A percentile compares a stretch with the other conserved stretches of the same genome.
Conservation (phyloP, 2,888 invertebrate species). For the Ethmia dodecea region DNA sequence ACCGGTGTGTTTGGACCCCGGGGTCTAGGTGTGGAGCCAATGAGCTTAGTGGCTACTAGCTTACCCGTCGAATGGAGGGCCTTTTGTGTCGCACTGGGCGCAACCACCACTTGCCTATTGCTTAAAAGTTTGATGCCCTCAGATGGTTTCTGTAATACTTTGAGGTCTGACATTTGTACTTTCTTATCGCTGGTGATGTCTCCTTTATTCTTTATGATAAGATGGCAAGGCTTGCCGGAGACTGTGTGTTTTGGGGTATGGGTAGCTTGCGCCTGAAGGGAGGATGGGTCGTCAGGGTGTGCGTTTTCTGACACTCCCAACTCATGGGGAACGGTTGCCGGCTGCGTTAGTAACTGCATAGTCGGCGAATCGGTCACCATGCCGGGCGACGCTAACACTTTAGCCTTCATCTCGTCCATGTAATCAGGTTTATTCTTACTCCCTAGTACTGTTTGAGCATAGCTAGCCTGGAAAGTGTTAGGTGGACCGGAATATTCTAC, state of each 20-base stretch:
- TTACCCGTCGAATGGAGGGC: constrained; percentile 50
- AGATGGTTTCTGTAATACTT: constrained; percentile 58
- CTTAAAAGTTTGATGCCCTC: constrained; percentile 62
- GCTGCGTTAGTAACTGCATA: constrained; percentile 59
- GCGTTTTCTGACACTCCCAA: constrained; percentile 42
- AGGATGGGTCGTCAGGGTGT: constrained; percentile 47
- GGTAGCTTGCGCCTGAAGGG: constrained; percentile 47
- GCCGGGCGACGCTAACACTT: constrained; percentile 46
- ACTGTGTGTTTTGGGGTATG: constrained; percentile 39
- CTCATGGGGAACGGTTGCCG: constrained; percentile 54
- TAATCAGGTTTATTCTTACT: constrained; percentile 53
- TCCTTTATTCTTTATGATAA: constrained; percentile 58
- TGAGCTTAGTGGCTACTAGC: constrained; percentile 64
- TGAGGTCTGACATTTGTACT: constrained; percentile 59
- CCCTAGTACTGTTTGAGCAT: constrained; percentile 61
- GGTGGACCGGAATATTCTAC: constrained; percentile 57
- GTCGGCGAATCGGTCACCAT: constrained; percentile 57
- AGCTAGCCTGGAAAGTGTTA: constrained; percentile 67
- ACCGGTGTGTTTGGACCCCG: constrained; percentile 35
- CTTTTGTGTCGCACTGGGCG: constrained; percentile 53
- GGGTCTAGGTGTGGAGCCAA: constrained; percentile 52
- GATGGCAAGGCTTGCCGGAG: constrained; percentile 55
- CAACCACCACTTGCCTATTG: constrained; percentile 59
- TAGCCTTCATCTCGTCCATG: constrained; percentile 50
- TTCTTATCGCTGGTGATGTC: constrained; percentile 49